These are phyloP conservation scores for Andrena trimmerana DNA, from an alignment of 2,888 invertebrate species.

Conservation along the genomic window DNA sequence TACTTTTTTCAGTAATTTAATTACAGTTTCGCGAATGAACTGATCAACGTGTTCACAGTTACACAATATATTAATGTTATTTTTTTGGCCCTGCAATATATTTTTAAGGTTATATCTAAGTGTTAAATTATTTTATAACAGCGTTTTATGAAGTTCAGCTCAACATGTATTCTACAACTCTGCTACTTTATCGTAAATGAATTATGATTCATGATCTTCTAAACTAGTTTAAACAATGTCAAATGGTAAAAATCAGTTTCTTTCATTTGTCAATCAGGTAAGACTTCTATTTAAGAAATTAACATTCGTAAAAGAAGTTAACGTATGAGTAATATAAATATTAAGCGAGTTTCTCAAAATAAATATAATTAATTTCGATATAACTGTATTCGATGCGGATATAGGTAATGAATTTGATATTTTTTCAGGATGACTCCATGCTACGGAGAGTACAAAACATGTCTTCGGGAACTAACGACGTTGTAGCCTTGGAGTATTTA, in stretches of 20 bases:
- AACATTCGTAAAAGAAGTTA: neutral
- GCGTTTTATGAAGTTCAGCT: neutral
- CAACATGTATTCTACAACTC: neutral
- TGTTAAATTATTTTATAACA: slow-evolving; percentile 16
- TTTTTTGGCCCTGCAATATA: slow-evolving; percentile 8
- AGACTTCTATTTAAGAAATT: slow-evolving; percentile 10
- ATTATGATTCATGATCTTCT: neutral
- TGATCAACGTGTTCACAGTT: neutral
- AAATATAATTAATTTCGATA: neutral
- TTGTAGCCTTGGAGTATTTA: slow-evolving; percentile 64
- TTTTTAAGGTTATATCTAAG: slow-evolving; percentile 56
- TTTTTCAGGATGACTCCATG: slow-evolving; percentile 57
- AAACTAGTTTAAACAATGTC: slow-evolving; percentile 37
- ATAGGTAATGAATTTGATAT: neutral
- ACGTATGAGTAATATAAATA: neutral
- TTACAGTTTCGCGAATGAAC: neutral
- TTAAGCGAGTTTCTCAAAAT: neutral
- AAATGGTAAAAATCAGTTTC: slow-evolving; percentile 24
- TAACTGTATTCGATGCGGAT: neutral
- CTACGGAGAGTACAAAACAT: slow-evolving; percentile 59
- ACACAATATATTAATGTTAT: neutral
- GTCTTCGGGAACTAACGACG: slow-evolving; percentile 48
- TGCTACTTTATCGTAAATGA: neutral
- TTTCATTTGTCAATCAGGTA: slow-evolving; percentile 57
- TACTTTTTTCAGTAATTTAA: slow-evolving; percentile 12